Evolutionary conservation across 1,140 invertebrate species (phyloP), one percentile per base, ranked within the genome.

Genomic region (Micrasema longulum): DNA sequence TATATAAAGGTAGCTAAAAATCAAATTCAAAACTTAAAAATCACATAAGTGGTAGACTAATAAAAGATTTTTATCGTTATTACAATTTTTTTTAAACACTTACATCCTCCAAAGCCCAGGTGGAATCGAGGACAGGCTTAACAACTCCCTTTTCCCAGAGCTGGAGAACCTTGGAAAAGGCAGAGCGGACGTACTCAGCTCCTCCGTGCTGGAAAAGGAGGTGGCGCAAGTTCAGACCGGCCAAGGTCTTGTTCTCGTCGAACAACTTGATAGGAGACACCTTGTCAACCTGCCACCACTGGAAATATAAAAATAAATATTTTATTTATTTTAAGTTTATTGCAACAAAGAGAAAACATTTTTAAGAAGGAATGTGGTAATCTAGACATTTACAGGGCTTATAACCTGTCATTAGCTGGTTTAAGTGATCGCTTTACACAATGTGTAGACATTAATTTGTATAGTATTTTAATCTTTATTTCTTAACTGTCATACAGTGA

Each of bases 221-320:
- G 80, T 94, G 91, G 47, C 94, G 90, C 72, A 96, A 86, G 84
- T 95, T 94, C 79, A 97, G 89, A 1, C 94, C 94, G 18, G 90
- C 87, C 47, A 96, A 84, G 48, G 88, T 90, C 83, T 95, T 94
- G 84, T 96, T 96, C 79, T 97, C 94, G 77, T 96, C 94, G 81
- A 89, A 96, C 71, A 96, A 83, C 83, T 95, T 95, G 76, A 95
- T 89, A 1, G 94, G 93, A 6, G 91, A 94, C 47, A 96, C 88
- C 84, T 95, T 96, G 81, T 95, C 94, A 16, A 95, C 93, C 87
- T 95, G 93, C 93, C 93, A 96, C 94, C 94, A 96, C 92, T n/a
- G n/a, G n/a, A n/a, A n/a, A n/a, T n/a, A n/a, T n/a, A n/a, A n/a
- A n/a, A n/a, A n/a, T n/a, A n/a, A n/a, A n/a, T n/a, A n/a, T n/a